A percentile compares a stretch with the other conserved stretches of the same genome.
phyloP scores from a whole-genome alignment of 2,888 invertebrate species.

The Perizoma flavofasciatum region DNA sequence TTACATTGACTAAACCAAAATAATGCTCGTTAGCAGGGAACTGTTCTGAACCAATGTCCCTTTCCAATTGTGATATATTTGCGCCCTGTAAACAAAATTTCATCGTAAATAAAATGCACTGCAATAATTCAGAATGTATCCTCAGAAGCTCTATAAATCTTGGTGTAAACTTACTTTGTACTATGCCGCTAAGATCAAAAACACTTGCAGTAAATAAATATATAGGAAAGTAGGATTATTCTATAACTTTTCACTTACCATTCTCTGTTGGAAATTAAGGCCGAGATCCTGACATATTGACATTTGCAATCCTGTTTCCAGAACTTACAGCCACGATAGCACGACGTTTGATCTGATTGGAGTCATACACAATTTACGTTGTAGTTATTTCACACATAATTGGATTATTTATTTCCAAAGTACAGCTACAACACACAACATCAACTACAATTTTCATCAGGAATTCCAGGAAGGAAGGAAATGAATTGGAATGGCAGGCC shows the following conservation, averaged over 20 bases:
- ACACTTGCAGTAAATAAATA: neutral
- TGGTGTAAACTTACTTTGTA: neutral
- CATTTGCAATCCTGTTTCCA: slow-evolving; percentile 81
- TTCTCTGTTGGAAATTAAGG: slow-evolving; percentile 84
- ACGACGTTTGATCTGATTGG: slow-evolving; percentile 2
- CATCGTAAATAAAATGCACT: slow-evolving; percentile 12
- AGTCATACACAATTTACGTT: slow-evolving; percentile 30
- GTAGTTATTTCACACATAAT: slow-evolving; percentile 60
- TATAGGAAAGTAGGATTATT: slow-evolving; percentile 2
- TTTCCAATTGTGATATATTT: slow-evolving; percentile 99
- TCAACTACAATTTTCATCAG: slow-evolving; percentile 7
- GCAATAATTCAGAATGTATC: slow-evolving; percentile 9
- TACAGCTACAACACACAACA: slow-evolving; percentile 39
- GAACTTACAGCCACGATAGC: slow-evolving; percentile 52
- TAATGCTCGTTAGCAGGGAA: slow-evolving; percentile 99
- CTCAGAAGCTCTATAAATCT: slow-evolving; percentile 11
- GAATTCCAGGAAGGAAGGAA: slow-evolving; percentile 9
- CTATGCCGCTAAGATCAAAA: neutral
- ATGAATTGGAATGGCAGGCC: no score
- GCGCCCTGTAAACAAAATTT: slow-evolving; percentile 89
- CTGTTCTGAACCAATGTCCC: slow-evolving; percentile 99
- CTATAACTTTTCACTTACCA: slow-evolving; percentile 66
- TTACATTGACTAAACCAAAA: slow-evolving; percentile 99
- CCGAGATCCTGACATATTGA: slow-evolving; percentile 84
- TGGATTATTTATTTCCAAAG: slow-evolving; percentile 43